Conservation (phyloP, 2,888 invertebrate species). For the Fragum whitleyi region DNA sequence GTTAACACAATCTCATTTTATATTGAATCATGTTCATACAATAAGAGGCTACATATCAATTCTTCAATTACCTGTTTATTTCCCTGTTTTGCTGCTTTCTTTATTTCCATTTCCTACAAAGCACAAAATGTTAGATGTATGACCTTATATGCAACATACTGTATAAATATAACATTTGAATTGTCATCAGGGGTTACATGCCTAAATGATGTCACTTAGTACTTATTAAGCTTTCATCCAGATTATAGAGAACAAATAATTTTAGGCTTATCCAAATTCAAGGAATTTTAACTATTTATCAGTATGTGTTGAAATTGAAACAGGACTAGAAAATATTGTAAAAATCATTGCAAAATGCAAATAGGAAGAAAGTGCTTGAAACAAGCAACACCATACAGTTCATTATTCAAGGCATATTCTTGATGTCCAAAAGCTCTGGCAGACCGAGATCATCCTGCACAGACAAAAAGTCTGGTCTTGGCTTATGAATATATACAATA, state of each 20-base stretch:
- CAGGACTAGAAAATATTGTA: no score
- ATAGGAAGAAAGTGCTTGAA: not conserved
- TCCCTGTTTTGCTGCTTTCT: slow-evolving; percentile 94
- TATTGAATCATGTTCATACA: no score
- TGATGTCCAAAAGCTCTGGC: not conserved
- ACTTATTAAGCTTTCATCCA: no score
- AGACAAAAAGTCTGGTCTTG: no score
- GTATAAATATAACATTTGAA: not conserved
- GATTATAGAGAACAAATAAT: not conserved
- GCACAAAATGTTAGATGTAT: slow-evolving; percentile 6
- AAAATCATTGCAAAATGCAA: no score
- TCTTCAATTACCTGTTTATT: slow-evolving; percentile 94
- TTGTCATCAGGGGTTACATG: no score
- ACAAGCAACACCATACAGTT: not conserved
- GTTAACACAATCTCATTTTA: no score
- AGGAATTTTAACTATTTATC: not conserved
- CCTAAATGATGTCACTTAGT: no score
- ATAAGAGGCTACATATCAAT: no score
- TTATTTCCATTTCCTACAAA: slow-evolving; percentile 93
- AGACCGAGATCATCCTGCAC: no score
- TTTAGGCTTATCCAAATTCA: not conserved
- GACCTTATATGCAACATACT: not conserved
- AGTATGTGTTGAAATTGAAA: no score
- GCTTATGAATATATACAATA: no score
- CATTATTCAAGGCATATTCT: not conserved